These are phyloP conservation scores for Dendrolimus punctatus DNA, from an alignment of 1,140 invertebrate genomes.

Conservation along the genomic window DNA sequence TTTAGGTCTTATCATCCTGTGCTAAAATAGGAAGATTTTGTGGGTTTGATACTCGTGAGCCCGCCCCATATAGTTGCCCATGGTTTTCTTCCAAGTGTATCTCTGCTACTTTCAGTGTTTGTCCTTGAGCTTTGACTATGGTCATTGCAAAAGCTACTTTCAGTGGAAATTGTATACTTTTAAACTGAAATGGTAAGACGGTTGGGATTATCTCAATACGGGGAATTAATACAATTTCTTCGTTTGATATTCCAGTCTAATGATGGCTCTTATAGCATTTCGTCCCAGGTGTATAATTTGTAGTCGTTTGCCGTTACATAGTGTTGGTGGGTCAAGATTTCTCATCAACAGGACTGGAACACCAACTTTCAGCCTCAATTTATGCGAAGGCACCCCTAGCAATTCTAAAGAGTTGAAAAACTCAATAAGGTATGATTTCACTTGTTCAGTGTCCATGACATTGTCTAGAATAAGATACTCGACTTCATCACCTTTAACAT, in stretches of 20 bases:
- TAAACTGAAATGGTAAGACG: too few relatives aligned
- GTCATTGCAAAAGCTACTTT: slow-evolving; percentile 63
- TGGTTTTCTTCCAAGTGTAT: slow-evolving; percentile 7
- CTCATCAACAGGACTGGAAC: slow-evolving; percentile 14
- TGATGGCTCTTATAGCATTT: slow-evolving; percentile 43
- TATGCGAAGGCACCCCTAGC: slow-evolving; percentile 11
- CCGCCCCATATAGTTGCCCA: neutral
- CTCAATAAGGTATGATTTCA: slow-evolving; percentile 22
- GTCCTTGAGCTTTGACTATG: slow-evolving; percentile 73
- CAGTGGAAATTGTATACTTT: slow-evolving; percentile 64
- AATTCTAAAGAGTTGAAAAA: slow-evolving; percentile 23
- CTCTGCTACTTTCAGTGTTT: slow-evolving; percentile 24
- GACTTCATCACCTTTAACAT: slow-evolving; percentile 18
- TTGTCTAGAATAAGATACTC: slow-evolving; percentile 25
- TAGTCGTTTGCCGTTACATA: slow-evolving; percentile 10
- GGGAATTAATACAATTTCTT: slow-evolving; percentile 38
- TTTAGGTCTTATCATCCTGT: slow-evolving; percentile 12
- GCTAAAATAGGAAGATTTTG: slow-evolving; percentile 13
- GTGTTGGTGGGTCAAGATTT: slow-evolving; percentile 8
- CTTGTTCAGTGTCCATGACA: slow-evolving; percentile 23
- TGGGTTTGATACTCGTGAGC: slow-evolving; percentile 11
- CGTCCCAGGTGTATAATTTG: slow-evolving; percentile 7
- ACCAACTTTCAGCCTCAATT: slow-evolving; percentile 16
- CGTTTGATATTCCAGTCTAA: slow-evolving; percentile 29
- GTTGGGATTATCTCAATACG: slow-evolving; percentile 42